Evolutionary conservation across 2,797 vertebrate species (phyloP).

Genomic region (Mus spretus): DNA sequence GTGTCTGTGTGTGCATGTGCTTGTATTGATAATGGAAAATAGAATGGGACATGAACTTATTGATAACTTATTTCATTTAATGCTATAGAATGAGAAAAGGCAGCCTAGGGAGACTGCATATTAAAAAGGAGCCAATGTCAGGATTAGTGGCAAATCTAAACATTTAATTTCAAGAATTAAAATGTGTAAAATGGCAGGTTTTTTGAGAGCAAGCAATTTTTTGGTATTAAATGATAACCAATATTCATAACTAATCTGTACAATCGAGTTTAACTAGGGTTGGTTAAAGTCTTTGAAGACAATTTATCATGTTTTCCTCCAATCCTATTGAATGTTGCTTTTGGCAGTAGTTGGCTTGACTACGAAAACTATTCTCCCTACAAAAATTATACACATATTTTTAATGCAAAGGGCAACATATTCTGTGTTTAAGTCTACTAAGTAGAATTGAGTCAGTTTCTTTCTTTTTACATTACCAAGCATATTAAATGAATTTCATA

Average conservation of each 20-base stretch:
- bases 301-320: not conserved
- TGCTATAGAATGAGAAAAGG: constrained; percentile 3
- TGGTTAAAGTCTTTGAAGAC: constrained; percentile 35
- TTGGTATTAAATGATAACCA: constrained; percentile 63
- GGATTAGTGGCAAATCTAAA: constrained; percentile 57
- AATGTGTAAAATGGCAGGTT: constrained; percentile 69
- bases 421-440: constrained; percentile 50
- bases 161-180: constrained; percentile 72
- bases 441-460: not conserved
- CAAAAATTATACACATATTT: constrained; percentile 12
- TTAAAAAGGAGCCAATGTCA: constrained; percentile 49
- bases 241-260: constrained; percentile 70
- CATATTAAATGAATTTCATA: constrained; percentile 45
- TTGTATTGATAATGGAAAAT: not conserved
- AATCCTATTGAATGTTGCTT: not conserved
- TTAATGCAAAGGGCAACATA: constrained; percentile 48
- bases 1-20: too few species aligned
- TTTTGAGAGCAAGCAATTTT: not conserved
- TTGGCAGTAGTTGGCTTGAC: constrained; percentile 55
- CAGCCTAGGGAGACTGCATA: not conserved
- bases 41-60: not conserved
- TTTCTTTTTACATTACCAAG: constrained; percentile 19
- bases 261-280: constrained; percentile 46
- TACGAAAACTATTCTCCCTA: constrained; percentile 44
- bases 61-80: constrained; percentile 1